Base-by-base conservation (phyloP, 2,797 vertebrate genomes). In the Chaunax sp. region DNA sequence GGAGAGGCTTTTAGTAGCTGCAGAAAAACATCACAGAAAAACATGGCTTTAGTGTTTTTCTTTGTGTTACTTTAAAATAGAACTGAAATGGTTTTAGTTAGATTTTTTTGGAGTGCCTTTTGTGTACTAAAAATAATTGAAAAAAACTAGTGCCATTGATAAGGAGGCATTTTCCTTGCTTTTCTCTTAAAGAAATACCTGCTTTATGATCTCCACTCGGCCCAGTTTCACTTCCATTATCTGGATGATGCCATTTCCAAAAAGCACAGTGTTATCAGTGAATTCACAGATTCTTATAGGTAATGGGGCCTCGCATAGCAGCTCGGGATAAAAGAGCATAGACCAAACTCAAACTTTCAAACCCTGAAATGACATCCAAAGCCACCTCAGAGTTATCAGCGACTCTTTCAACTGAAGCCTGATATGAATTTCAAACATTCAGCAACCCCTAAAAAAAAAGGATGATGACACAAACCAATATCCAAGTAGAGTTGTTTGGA, bases 161-260 rank as follows among this genome's bases (percentile, higher is more conserved):
- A 23, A 64, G 13, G 6, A 47, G 18, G 14, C 19, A 40, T 54
- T 77, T 64, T 67, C n/a, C 1, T 49, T 28, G 8, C 19, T 54
- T 51, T 70, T 50, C 44, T 33, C n/a, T 25, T 16, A 54, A 20
- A 65, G 45, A 22, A 69, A 53, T 30, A 26, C 28, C 35, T 67
- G 15, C 30, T 46, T 64, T 57, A 60, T 78, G 78, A 57, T 80
- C 26, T 76, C 37, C 22, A 26, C 33, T 75, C 52, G 26, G 47
- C 30, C 49, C 64, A 19, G 37, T 69, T 77, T 66, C 44, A 56
- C 13, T 16, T 25, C 65, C 65, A 79, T 79, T 82, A 81, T 79
- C 68, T 74, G 57, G 25, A 81, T 73, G 70, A 49, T 57, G 49
- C 54, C 44, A 77, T 84, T 80, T 81, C 60, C 69, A 50, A 71